phyloP scores from a whole-genome alignment of 1,140 invertebrate species.

The Drosophila repletoides region DNA sequence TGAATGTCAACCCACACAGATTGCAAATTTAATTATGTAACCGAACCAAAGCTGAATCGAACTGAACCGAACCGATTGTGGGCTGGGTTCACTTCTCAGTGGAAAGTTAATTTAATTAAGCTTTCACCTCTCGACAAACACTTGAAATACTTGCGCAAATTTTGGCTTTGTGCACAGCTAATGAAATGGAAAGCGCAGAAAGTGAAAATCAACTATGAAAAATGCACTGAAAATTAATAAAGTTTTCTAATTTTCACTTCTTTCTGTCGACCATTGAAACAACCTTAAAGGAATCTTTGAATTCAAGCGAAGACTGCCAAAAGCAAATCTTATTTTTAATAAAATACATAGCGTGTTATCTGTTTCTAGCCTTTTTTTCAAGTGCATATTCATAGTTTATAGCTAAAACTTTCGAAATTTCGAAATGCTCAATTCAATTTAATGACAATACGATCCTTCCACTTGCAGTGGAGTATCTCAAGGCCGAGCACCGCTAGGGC shows the following conservation, averaged over 20 bases:
- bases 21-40: constrained; percentile 59
- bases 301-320: too few relatives aligned
- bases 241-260: too few relatives aligned
- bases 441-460: constrained; percentile 47
- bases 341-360: too few relatives aligned
- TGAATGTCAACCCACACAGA: constrained; percentile 1
- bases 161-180: constrained; percentile 38
- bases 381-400: too few relatives aligned
- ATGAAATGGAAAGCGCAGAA: constrained; percentile 52
- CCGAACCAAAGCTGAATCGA: too few relatives aligned
- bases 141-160: constrained; percentile 44
- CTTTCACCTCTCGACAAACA: constrained; percentile 61
- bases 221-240: constrained; percentile 38
- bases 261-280: too few relatives aligned
- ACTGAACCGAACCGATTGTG: background rate
- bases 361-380: too few relatives aligned
- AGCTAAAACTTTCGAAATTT: too few relatives aligned
- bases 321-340: too few relatives aligned
- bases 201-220: constrained; percentile 10
- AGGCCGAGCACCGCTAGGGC: constrained; percentile 78
- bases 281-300: background rate
- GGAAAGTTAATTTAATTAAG: constrained; percentile 64
- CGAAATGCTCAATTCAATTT: constrained; percentile 29
- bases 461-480: constrained; percentile 81
- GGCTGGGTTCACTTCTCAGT: background rate